These are phyloP conservation scores for Apteryx owenii DNA, from an alignment of 2,113 vertebrate genomes.

Conservation along the genomic window DNA sequence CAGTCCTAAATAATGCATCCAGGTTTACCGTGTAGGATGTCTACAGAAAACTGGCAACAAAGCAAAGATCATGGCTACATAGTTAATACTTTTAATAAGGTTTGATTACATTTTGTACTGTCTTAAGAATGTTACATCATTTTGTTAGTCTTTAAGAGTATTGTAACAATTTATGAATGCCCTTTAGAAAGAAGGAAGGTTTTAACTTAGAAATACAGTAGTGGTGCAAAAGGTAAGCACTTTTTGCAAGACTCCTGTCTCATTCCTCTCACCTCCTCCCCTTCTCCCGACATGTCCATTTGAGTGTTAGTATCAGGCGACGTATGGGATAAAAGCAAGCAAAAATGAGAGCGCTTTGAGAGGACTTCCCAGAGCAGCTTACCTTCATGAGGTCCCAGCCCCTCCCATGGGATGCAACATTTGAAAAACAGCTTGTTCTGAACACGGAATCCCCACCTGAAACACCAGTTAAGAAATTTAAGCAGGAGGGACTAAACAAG, in stretches of 20 bases:
- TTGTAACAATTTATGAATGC: neutral
- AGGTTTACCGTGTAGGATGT: neutral
- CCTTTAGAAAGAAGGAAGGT: neutral
- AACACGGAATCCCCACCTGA: neutral
- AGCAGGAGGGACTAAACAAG: neutral
- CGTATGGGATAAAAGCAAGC: neutral
- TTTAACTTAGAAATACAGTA: neutral
- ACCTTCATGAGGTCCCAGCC: neutral
- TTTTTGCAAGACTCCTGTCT: neutral
- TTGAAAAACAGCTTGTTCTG: neutral
- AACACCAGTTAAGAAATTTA: neutral
- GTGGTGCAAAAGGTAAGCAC: neutral
- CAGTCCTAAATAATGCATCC: neutral
- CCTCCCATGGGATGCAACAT: neutral
- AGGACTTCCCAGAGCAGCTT: neutral
- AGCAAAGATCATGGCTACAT: neutral
- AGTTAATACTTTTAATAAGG: neutral
- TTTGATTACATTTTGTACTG: neutral
- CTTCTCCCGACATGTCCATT: fast-evolving
- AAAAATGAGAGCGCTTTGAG: neutral
- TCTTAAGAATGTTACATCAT: neutral
- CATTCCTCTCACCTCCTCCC: neutral
- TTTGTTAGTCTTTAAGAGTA: neutral
- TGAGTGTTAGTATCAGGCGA: neutral
- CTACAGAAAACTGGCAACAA: neutral